Percentiles rank a stretch among this genome's conserved stretches.
Evolutionary conservation across 2,888 invertebrate genomes (phyloP).

Genomic region (Troides helena): DNA sequence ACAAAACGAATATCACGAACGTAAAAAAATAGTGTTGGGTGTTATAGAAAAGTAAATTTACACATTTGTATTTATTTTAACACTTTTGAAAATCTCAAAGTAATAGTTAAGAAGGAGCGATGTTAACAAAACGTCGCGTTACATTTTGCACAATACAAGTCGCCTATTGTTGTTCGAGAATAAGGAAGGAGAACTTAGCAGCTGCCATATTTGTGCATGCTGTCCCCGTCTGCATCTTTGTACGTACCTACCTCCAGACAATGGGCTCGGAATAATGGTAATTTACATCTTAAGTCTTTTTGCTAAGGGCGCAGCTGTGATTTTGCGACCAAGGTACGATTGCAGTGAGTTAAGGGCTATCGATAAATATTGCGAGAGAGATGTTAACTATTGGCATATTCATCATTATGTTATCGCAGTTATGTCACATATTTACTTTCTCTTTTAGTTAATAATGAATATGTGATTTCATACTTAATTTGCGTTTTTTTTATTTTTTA

Average conservation of each 20-base stretch:
- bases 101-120: conserved; percentile 39
- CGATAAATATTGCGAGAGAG: conserved; percentile 43
- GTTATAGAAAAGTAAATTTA: not conserved
- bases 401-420: not conserved
- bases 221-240: conserved; percentile 77
- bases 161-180: conserved; percentile 63
- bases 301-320: conserved; percentile 75
- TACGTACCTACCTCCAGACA: conserved; percentile 61
- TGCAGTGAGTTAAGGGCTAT: conserved; percentile 52
- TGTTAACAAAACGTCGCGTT: conserved; percentile 56
- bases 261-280: conserved; percentile 72
- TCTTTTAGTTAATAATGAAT: not conserved
- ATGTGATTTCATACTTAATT: not conserved
- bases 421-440: not conserved
- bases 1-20: not conserved
- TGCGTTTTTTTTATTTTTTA: not conserved
- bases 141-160: conserved; percentile 74
- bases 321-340: conserved; percentile 53
- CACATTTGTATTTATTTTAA: not conserved
- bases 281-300: conserved; percentile 79
- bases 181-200: conserved; percentile 72
- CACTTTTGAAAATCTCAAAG: conserved; percentile 9
- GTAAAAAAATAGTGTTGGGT: not conserved
- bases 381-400: conserved; percentile 4
- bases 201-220: conserved; percentile 77